Evolutionary conservation across 2,888 invertebrate genomes (phyloP).

Genomic region (Hypomecis atomaria): DNA sequence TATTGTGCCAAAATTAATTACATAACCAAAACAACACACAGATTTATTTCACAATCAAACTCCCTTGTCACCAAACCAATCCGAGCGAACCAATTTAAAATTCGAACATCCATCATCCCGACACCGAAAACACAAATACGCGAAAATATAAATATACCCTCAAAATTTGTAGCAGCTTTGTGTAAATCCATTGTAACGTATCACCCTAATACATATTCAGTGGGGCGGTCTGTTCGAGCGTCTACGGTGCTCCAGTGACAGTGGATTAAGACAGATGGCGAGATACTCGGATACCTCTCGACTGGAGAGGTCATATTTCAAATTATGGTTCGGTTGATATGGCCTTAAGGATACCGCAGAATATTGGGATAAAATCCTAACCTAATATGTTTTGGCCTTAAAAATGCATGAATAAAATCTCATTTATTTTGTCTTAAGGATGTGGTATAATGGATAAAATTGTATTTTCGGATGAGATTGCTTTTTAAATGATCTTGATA

Average conservation of each 20-base stretch:
- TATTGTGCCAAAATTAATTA: not conserved
- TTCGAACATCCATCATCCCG: slow-evolving; percentile 49
- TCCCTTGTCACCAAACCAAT: slow-evolving; percentile 30
- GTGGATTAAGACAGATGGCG: slow-evolving; percentile 70
- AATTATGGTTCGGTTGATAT: slow-evolving; percentile 21
- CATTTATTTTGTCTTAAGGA: no score
- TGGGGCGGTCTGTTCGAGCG: slow-evolving; percentile 37
- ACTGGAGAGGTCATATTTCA: slow-evolving; percentile 35
- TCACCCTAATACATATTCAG: slow-evolving; percentile 43
- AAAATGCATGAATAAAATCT: no score
- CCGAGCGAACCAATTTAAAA: slow-evolving; percentile 31
- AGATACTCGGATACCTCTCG: slow-evolving; percentile 24
- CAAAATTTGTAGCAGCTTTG: slow-evolving; percentile 66
- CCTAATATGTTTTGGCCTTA: no score
- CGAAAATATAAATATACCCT: slow-evolving; percentile 42
- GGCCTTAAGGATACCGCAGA: not conserved
- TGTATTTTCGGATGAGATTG: no score
- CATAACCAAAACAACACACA: slow-evolving; percentile 3
- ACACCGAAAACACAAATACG: slow-evolving; percentile 42
- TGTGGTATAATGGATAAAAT: no score
- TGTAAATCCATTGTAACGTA: slow-evolving; percentile 49
- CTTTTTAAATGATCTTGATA: no score
- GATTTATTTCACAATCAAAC: slow-evolving; percentile 14
- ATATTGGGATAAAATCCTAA: no score
- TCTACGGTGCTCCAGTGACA: slow-evolving; percentile 50